These are phyloP conservation scores for Grapholita molesta DNA, from an alignment of 1,140 invertebrate species.

Conservation along the genomic window DNA sequence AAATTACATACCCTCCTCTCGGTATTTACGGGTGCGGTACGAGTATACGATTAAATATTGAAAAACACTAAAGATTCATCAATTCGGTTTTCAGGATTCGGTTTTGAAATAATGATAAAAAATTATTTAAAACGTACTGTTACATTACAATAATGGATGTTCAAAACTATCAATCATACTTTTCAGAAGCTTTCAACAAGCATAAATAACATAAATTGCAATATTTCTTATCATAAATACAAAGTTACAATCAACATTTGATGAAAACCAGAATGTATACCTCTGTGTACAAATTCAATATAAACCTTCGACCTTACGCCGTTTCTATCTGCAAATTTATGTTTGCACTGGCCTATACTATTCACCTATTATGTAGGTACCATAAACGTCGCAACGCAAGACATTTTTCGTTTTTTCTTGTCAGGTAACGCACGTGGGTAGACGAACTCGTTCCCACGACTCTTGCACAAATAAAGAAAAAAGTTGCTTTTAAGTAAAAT, in stretches of 20 bases:
- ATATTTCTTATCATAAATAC: background rate
- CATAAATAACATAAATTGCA: slow-evolving; percentile 28
- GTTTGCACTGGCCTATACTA: background rate
- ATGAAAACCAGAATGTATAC: background rate
- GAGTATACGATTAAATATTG: no score
- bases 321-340: background rate
- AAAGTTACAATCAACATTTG: background rate
- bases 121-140: background rate
- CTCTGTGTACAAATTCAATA: background rate
- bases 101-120: background rate
- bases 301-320: background rate
- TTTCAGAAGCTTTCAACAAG: slow-evolving; percentile 34
- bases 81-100: no score
- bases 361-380: background rate
- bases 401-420: slow-evolving; percentile 35
- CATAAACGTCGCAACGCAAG: background rate
- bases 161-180: slow-evolving; percentile 36
- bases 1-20: no score
- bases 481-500: slow-evolving; percentile 50
- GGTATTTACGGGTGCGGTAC: no score
- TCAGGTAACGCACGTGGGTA: slow-evolving; percentile 60
- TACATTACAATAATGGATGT: background rate
- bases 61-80: no score
- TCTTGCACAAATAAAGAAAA: slow-evolving; percentile 56
- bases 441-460: slow-evolving; percentile 51